Conservation (phyloP, 2,888 invertebrate species). For the Halocaridina rubra region DNA sequence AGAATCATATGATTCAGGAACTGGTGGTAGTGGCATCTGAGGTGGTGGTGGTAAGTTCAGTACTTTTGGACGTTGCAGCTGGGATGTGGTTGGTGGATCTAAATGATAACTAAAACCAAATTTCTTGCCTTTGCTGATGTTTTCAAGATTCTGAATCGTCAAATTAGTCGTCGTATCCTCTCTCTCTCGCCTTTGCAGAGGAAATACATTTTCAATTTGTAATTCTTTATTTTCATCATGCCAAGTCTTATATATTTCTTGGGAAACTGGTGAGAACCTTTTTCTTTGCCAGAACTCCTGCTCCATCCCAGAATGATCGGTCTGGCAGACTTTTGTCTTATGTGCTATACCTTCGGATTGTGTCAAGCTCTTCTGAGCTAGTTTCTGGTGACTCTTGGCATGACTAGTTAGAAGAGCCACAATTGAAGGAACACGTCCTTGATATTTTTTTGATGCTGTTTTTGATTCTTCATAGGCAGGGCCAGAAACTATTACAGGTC, state of each 20-base stretch:
- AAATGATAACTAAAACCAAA: conserved; percentile 48
- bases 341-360: neutral
- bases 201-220: neutral
- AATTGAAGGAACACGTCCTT: conserved; percentile 46
- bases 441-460: conserved; percentile 41
- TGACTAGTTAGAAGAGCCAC: conserved; percentile 44
- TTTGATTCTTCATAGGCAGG: conserved; percentile 25
- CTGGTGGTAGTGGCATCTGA: conserved; percentile 50
- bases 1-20: conserved; percentile 33
- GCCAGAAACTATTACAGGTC: conserved; percentile 30
- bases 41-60: conserved; percentile 47
- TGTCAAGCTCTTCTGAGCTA: conserved; percentile 26
- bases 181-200: neutral
- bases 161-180: neutral
- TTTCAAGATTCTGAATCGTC: conserved; percentile 7
- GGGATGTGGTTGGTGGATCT: conserved; percentile 33
- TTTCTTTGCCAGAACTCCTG: conserved; percentile 44
- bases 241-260: conserved; percentile 41
- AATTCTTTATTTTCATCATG: neutral
- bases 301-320: conserved; percentile 22
- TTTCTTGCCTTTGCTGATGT: conserved; percentile 14
- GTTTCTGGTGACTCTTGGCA: conserved; percentile 43
- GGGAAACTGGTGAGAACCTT: conserved; percentile 39
- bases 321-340: neutral
- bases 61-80: conserved; percentile 20